phyloP scores from a whole-genome alignment of 2,888 invertebrate genomes.

The Micoletzkya japonica region DNA sequence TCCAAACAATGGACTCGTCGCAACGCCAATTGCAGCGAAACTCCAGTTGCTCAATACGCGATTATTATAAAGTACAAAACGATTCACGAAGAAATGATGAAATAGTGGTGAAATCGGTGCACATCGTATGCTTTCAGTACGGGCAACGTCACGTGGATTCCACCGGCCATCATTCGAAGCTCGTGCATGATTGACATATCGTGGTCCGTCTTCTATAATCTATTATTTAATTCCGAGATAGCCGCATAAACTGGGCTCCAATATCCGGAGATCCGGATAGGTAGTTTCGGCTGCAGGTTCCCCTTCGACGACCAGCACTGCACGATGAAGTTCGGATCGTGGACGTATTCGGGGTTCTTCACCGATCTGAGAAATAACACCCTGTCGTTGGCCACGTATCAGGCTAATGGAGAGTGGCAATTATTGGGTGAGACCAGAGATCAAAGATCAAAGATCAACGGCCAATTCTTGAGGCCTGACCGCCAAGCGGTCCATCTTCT shows the following conservation, averaged over 20 bases:
- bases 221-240: background rate
- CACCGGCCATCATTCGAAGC: slow-evolving; percentile 53
- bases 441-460: slow-evolving; percentile 53
- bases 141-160: slow-evolving; percentile 56
- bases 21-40: background rate
- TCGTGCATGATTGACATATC: slow-evolving; percentile 52
- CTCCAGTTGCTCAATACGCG: background rate
- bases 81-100: no score
- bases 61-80: no score
- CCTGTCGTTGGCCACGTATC: slow-evolving; percentile 69
- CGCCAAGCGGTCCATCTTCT: slow-evolving; percentile 51
- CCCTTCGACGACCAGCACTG: slow-evolving; percentile 68
- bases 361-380: slow-evolving; percentile 63
- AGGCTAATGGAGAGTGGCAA: slow-evolving; percentile 71
- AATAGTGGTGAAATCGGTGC: no score
- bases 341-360: slow-evolving; percentile 75
- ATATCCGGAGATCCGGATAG: background rate
- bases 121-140: slow-evolving; percentile 35
- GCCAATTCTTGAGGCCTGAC: slow-evolving; percentile 40
- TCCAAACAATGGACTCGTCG: no score
- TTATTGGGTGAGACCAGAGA: slow-evolving; percentile 62
- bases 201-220: slow-evolving; percentile 32
- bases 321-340: slow-evolving; percentile 81
- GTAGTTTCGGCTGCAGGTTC: slow-evolving; percentile 3
- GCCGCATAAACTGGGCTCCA: background rate